phyloP scores from a whole-genome alignment of 1,140 invertebrate genomes.

The Aethina tumida region DNA sequence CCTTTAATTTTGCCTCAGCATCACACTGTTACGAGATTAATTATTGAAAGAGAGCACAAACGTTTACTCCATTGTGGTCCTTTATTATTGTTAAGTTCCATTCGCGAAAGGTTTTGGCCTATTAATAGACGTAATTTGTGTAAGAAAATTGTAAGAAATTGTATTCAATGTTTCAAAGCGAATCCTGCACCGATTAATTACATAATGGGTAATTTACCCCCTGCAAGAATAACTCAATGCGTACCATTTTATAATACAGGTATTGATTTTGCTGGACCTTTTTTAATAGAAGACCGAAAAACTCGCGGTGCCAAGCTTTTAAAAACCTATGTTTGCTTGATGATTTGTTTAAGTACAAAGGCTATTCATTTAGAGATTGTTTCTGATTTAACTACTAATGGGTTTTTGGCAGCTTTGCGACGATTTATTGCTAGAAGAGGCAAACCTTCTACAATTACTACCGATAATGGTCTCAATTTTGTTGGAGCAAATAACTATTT shows the following conservation, averaged over 20 bases:
- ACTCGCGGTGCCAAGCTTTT: slow-evolving; percentile 4
- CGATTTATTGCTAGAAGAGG: slow-evolving; percentile 31
- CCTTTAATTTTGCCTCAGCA: slow-evolving; percentile 23
- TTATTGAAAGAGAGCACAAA: slow-evolving; percentile 20
- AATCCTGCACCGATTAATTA: slow-evolving; percentile 8
- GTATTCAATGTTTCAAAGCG: slow-evolving; percentile 15
- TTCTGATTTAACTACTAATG: slow-evolving; percentile 6
- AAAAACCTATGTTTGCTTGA: slow-evolving; percentile 10
- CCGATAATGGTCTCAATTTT: slow-evolving; percentile 14
- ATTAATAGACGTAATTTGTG: slow-evolving; percentile 19
- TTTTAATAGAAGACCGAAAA: slow-evolving; percentile 8
- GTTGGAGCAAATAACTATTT: slow-evolving; percentile 7
- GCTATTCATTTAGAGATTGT: slow-evolving; percentile 10
- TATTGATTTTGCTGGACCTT: slow-evolving; percentile 17
- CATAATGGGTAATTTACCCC: slow-evolving; percentile 33
- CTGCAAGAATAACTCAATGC: slow-evolving; percentile 15
- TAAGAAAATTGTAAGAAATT: slow-evolving; percentile 19
- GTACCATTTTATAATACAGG: slow-evolving; percentile 28
- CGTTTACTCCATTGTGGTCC: slow-evolving; percentile 19
- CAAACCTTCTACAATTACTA: slow-evolving; percentile 21
- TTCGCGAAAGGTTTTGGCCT: too few species aligned
- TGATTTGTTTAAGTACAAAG: slow-evolving; percentile 13
- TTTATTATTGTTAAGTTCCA: too few species aligned
- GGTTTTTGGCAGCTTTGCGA: slow-evolving; percentile 17
- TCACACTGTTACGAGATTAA: slow-evolving; percentile 20